phyloP scores from a whole-genome alignment of 1,140 invertebrate species.

The Atta texana region DNA sequence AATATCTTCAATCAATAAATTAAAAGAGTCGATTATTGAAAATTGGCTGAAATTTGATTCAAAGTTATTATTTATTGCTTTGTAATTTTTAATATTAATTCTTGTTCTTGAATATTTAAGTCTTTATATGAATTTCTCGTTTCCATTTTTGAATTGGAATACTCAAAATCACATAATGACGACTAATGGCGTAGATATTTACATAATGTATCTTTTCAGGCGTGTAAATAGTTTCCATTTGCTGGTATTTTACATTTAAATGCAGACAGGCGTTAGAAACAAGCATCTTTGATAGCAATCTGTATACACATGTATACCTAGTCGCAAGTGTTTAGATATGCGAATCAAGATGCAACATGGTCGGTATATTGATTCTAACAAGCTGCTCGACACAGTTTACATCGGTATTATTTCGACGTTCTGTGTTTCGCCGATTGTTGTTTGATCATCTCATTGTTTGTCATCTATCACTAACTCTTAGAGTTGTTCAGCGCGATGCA shows the following conservation, averaged over 20 bases:
- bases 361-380: conserved; percentile 31
- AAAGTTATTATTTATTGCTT: neutral
- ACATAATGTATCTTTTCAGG: neutral
- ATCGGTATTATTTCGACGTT: conserved; percentile 20
- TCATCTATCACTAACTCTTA: neutral
- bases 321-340: conserved; percentile 2
- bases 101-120: neutral
- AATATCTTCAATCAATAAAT: neutral
- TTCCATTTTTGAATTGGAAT: neutral
- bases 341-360: conserved; percentile 35
- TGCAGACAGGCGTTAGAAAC: neutral
- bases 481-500: neutral
- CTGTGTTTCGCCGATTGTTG: neutral
- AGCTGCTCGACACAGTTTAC: conserved; percentile 22
- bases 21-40: neutral
- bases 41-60: neutral
- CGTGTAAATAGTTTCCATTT: neutral
- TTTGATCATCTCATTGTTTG: conserved; percentile 19
- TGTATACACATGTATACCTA: neutral
- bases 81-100: neutral
- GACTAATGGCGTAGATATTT: conserved; percentile 2
- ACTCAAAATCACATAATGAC: neutral
- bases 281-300: neutral
- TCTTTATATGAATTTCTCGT: neutral
- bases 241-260: conserved; percentile 21